Percentiles rank a stretch among this genome's conserved stretches.
phyloP scores from a whole-genome alignment of 2,888 invertebrate genomes.

The Hyalella azteca region DNA sequence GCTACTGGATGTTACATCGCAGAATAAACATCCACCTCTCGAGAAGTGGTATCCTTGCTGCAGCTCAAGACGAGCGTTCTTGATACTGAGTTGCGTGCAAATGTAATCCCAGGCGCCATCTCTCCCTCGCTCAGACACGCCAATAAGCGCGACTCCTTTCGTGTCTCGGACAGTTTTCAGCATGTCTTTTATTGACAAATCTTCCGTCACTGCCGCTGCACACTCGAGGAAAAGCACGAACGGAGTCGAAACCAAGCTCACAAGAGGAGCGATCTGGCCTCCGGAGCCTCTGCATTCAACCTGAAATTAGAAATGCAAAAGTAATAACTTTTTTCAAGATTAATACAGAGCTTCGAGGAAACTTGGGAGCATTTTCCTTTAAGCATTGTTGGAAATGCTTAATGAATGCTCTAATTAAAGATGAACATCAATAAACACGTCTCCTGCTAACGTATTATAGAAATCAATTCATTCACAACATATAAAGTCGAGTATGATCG shows the following conservation, averaged over 20 bases:
- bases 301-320: too few species aligned
- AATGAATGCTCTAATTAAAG: too few species aligned
- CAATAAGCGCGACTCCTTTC: conserved; percentile 46
- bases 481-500: too few species aligned
- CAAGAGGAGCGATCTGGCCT: conserved; percentile 35
- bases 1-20: conserved; percentile 48
- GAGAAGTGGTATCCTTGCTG: conserved; percentile 51
- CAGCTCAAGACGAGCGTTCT: conserved; percentile 43
- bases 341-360: too few species aligned
- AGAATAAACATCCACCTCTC: conserved; percentile 50
- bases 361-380: too few species aligned
- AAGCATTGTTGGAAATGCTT: too few species aligned
- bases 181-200: conserved; percentile 44
- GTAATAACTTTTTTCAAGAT: too few species aligned
- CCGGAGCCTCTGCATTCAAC: conserved; percentile 12
- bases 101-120: conserved; percentile 54
- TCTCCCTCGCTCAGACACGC: conserved; percentile 50
- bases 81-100: conserved; percentile 43
- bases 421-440: too few species aligned
- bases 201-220: conserved; percentile 46
- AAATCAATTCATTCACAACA: too few species aligned
- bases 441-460: too few species aligned
- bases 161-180: conserved; percentile 42
- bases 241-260: conserved; percentile 40
- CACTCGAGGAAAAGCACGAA: conserved; percentile 48